These are phyloP conservation scores for Sphaerophoria rueppellii DNA, from an alignment of 2,888 invertebrate genomes.

Conservation along the genomic window DNA sequence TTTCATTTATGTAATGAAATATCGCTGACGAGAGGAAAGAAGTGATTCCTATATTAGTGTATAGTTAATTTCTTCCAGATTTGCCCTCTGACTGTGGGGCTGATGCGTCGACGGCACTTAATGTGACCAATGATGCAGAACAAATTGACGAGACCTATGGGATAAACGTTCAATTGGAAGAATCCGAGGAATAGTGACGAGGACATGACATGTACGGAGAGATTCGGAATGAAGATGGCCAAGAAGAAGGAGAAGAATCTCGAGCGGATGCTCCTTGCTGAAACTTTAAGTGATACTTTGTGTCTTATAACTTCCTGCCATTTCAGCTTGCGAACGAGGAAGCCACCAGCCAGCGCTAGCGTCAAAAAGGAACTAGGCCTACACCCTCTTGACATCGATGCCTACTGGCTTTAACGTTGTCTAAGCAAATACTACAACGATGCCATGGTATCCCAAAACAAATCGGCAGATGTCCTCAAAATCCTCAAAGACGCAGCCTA, in stretches of 20 bases:
- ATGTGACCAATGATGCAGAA: slow-evolving; percentile 85
- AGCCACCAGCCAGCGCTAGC: slow-evolving; percentile 83
- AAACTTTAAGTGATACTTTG: slow-evolving; percentile 82
- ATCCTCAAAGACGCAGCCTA: slow-evolving; percentile 95
- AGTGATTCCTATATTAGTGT: background rate
- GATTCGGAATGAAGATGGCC: slow-evolving; percentile 88
- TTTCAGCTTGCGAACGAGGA: slow-evolving; percentile 87
- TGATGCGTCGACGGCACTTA: slow-evolving; percentile 84
- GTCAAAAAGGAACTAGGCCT: slow-evolving; percentile 88
- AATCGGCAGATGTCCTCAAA: slow-evolving; percentile 91
- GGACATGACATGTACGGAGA: slow-evolving; percentile 97
- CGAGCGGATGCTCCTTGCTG: slow-evolving; percentile 88
- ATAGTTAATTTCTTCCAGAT: slow-evolving; percentile 83
- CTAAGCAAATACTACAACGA: slow-evolving; percentile 97
- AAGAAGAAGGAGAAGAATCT: slow-evolving; percentile 92
- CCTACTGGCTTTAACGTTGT: slow-evolving; percentile 98
- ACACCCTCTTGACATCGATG: slow-evolving; percentile 98
- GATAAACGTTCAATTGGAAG: slow-evolving; percentile 99
- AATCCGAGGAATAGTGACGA: slow-evolving; percentile 98
- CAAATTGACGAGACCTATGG: slow-evolving; percentile 99
- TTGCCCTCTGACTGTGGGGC: slow-evolving; percentile 97
- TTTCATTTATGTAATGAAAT: too few species aligned
- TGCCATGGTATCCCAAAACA: slow-evolving; percentile 97
- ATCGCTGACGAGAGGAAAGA: slow-evolving; percentile 89
- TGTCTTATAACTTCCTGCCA: background rate